A percentile compares a stretch with the other conserved stretches of the same genome.
Conservation (phyloP, 2,888 invertebrate species). For the Eristalinus aeneus region DNA sequence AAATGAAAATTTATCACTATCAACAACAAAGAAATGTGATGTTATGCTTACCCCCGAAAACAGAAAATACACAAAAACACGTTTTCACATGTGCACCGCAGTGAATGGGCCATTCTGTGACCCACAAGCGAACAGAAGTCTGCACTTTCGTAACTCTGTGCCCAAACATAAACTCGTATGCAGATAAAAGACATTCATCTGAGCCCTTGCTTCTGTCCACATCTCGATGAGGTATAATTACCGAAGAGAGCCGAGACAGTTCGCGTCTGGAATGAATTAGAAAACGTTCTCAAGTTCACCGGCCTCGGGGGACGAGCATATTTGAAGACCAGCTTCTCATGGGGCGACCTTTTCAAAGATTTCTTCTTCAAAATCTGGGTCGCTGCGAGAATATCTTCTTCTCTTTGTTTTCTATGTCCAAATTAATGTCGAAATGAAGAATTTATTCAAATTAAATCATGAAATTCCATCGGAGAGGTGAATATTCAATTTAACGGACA, state of each 20-base stretch:
- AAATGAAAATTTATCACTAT: conserved; percentile 3
- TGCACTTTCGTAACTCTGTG: conserved; percentile 33
- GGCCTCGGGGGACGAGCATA: neutral
- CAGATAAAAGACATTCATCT: neutral
- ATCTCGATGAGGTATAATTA: neutral
- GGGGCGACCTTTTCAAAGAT: conserved; percentile 25
- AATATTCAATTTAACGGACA: conserved; percentile 38
- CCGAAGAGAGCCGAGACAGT: neutral
- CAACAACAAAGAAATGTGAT: neutral
- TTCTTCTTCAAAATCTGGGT: conserved; percentile 24
- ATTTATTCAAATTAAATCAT: conserved; percentile 45
- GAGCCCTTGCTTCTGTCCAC: neutral
- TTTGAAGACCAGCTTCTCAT: neutral
- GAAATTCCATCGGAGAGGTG: neutral
- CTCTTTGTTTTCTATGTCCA: neutral
- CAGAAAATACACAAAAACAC: conserved; percentile 12
- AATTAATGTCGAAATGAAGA: conserved; percentile 1
- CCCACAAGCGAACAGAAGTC: conserved; percentile 15
- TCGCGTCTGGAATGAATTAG: conserved; percentile 1
- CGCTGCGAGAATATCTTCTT: neutral
- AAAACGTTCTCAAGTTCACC: conserved; percentile 6
- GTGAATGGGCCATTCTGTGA: neutral
- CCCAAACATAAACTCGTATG: conserved; percentile 9
- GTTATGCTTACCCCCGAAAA: conserved; percentile 30
- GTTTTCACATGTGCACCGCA: neutral